Base-by-base conservation (phyloP, 1,140 invertebrate species). In the Conus ventricosus region DNA sequence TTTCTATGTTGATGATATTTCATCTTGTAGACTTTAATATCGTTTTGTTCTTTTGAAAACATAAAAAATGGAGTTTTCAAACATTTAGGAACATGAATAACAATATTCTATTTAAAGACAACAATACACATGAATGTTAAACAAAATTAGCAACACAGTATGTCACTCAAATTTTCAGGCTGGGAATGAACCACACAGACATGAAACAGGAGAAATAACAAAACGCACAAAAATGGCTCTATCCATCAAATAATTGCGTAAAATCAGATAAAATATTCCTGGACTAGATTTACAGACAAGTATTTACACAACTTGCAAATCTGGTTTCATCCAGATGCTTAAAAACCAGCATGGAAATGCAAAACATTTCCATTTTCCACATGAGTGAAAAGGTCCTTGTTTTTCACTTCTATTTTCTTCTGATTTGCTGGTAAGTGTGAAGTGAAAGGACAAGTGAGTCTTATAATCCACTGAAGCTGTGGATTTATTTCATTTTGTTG, bases 281-380 rank as follows among this genome's bases (percentile, higher is more conserved):
- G 67, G 67, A 71, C 67, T 71, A 71, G 67, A 71, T 71, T 71
- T 71, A 71, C 67, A 71, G 67, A 71, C 67, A 23, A 6, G 67
- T 71, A 71, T 71, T 71, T 71, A 71, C 67, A 71, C 15, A 71
- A n/a, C 13, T 71, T 71, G 67, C 67, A 71, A 71, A 71, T 23
- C 67, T 23, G 67, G 67, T 71, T 71, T n/a, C 20, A 71, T 71
- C 67, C 67, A 20, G 20, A 71, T n/a, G 23, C 39, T 39, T 39
- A 3, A 39, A 39, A 39, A 39, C 39, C 39, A 3, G 39, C 39
- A 39, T 39, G 39, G 39, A 39, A 39, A 39, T 39, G 39, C 39
- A 0, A 39, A 39, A 39, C 39, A 39, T 39, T 39, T 39, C 39
- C 39, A 39, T 39, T 39, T 39, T 39, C 39, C 39, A 39, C 39